phyloP scores from a whole-genome alignment of 2,797 vertebrate species.

The Spondyliosoma cantharus region DNA sequence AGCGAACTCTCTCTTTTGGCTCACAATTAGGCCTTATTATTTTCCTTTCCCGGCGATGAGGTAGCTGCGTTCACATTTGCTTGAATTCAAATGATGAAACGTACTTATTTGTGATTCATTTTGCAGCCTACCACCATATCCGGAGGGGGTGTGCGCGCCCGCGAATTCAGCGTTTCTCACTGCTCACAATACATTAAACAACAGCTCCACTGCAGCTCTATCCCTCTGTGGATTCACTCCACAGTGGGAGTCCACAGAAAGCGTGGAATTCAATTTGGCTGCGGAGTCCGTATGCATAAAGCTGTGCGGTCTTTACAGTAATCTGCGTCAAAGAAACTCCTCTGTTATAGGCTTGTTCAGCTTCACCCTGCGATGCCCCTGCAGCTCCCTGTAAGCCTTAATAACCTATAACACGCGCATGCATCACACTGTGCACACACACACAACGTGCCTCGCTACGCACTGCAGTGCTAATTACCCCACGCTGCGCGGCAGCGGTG shows the following conservation, averaged over 20 bases:
- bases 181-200: slow-evolving; percentile 69
- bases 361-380: slow-evolving; percentile 26
- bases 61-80: slow-evolving; percentile 22
- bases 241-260: slow-evolving; percentile 40
- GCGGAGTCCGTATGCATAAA: slow-evolving; percentile 27
- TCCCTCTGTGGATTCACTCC: slow-evolving; percentile 47
- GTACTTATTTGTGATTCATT: slow-evolving; percentile 47
- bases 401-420: slow-evolving; percentile 22
- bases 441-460: slow-evolving; percentile 19
- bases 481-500: slow-evolving; percentile 42
- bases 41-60: slow-evolving; percentile 10
- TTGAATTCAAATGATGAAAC: slow-evolving; percentile 42
- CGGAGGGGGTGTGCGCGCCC: slow-evolving; percentile 2
- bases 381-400: slow-evolving; percentile 25
- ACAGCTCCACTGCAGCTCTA: slow-evolving; percentile 48
- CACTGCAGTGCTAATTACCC: slow-evolving; percentile 68
- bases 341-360: slow-evolving; percentile 50
- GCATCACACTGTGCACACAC: slow-evolving; percentile 9
- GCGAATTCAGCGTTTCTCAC: slow-evolving; percentile 30
- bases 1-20: slow-evolving; percentile 33
- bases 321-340: slow-evolving; percentile 56
- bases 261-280: slow-evolving; percentile 55
- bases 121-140: slow-evolving; percentile 22
- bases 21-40: slow-evolving; percentile 39
- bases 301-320: slow-evolving; percentile 45